Base-by-base conservation (phyloP, 2,888 invertebrate genomes). In the Cephus spinipes region DNA sequence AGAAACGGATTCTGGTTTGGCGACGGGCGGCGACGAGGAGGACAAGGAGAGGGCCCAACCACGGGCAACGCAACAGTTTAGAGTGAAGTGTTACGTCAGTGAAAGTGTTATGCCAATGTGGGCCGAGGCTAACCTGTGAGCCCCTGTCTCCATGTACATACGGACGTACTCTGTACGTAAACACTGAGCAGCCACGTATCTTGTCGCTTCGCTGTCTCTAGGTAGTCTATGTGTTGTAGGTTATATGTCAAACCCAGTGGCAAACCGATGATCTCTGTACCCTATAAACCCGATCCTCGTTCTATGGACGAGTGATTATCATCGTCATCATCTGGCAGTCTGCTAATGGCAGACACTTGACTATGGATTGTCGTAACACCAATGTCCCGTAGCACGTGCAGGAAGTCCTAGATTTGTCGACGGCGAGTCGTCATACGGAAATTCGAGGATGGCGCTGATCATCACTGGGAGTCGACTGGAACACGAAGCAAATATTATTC, bases 71-170 rank as follows among this genome's bases (percentile, higher is more conserved):
- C 91, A 91, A 91, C 89, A 91, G 89, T 91, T 91, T 90, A 90
- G 89, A 90, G 88, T 87, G 87, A 90, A 88, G 90, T 90, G 90
- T 91, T 91, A 91, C 91, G 90, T 91, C 91, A 91, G 91, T 91
- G 91, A 91, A 91, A 91, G 91, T 91, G 90, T 91, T 91, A 91
- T 91, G 89, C 90, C 90, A 87, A 91, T 91, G 90, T 91, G 90
- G 91, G 91, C 91, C 91, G 91, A 91, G 91, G 91, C 91, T 91
- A 91, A 91, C 91, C 89, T 90, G 91, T 90, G 88, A 90, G 89
- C 89, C 90, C 79, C 90, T 90, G 91, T 89, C 90, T 89, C 89
- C 87, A 84, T 87, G 86, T 83, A 78, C 81, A 77, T 77, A 73
- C 76, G 32, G 81, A 79, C 73, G 76, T 76, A 78, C 79, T 55